Conservation (phyloP, 2,797 vertebrate genomes). For the Acipenser oxyrinchus region DNA sequence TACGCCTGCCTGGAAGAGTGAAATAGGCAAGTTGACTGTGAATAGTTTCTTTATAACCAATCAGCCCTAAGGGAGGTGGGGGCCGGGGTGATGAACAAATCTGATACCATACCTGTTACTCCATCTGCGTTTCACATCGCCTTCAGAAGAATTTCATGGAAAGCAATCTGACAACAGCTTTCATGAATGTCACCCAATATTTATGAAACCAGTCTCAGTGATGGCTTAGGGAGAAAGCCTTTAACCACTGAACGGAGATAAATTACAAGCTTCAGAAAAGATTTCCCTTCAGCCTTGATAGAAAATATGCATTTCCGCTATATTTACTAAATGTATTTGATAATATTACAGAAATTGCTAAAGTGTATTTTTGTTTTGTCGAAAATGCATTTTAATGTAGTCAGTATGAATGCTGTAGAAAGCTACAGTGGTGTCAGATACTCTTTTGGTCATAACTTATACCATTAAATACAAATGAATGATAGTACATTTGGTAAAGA, state of each 20-base stretch:
- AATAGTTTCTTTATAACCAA: slow-evolving; percentile 33
- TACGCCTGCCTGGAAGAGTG: background rate
- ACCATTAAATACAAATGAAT: too few relatives aligned
- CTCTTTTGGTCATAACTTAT: too few relatives aligned
- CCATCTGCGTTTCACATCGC: slow-evolving; percentile 38
- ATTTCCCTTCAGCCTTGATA: background rate
- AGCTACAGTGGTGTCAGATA: too few relatives aligned
- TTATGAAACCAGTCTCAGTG: slow-evolving; percentile 56
- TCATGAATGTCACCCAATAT: slow-evolving; percentile 39
- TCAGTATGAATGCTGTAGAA: too few relatives aligned
- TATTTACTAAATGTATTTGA: background rate
- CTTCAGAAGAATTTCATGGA: slow-evolving; percentile 41
- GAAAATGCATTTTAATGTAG: too few relatives aligned
- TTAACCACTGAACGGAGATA: slow-evolving; percentile 61
- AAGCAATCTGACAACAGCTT: slow-evolving; percentile 50
- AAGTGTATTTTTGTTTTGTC: too few relatives aligned
- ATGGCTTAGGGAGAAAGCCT: slow-evolving; percentile 54
- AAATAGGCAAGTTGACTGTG: background rate
- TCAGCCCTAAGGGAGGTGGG: slow-evolving; percentile 5
- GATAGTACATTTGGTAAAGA: too few relatives aligned
- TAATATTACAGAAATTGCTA: too few relatives aligned
- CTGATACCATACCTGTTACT: slow-evolving; percentile 40
- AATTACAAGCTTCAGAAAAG: slow-evolving; percentile 49
- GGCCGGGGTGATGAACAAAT: slow-evolving; percentile 43
- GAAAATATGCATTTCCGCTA: background rate